A percentile compares a stretch with the other conserved stretches of the same genome.
phyloP scores from a whole-genome alignment of 2,797 vertebrate species.

The Phoebastria nigripes region DNA sequence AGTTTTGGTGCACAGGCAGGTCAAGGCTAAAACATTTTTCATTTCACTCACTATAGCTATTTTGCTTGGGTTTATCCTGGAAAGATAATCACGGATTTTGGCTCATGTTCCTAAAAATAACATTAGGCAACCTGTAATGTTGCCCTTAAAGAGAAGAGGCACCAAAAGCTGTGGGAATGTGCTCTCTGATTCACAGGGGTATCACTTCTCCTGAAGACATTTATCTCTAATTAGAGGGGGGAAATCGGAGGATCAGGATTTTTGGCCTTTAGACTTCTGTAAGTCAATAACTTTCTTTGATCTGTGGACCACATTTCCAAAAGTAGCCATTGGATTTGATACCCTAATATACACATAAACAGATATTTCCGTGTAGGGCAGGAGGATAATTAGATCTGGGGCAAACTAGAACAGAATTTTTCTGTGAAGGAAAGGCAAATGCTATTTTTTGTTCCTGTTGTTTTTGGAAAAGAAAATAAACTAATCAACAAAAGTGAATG shows the following conservation, averaged over 20 bases:
- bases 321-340: background rate
- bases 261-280: background rate
- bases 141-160: background rate
- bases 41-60: background rate
- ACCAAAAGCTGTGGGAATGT: background rate
- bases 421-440: background rate
- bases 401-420: background rate
- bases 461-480: background rate
- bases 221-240: background rate
- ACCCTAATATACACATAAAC: background rate
- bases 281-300: background rate
- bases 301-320: background rate
- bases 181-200: background rate
- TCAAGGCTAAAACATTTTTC: background rate
- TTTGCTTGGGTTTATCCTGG: background rate
- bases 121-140: background rate
- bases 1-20: background rate
- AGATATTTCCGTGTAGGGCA: background rate
- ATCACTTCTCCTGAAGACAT: background rate
- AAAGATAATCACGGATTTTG: background rate
- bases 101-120: background rate
- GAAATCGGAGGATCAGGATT: background rate
- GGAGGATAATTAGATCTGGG: background rate
- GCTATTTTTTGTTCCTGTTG: background rate
- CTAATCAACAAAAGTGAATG: background rate